phyloP scores from a whole-genome alignment of 2,888 invertebrate species.

The Timema cristinae region DNA sequence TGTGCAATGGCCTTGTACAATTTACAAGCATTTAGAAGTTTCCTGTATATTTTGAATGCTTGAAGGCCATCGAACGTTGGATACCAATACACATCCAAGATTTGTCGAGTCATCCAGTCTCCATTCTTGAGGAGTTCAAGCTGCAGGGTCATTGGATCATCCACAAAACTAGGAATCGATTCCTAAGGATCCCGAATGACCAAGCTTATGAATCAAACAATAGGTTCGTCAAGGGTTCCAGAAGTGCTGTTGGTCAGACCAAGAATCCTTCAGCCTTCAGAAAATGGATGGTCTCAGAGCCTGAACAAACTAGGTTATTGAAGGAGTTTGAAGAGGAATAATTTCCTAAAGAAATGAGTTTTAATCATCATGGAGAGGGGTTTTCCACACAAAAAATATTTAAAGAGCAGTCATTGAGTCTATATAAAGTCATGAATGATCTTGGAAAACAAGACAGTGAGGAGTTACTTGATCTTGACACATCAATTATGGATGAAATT shows the following conservation, averaged over 20 bases:
- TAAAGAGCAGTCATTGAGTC: neutral
- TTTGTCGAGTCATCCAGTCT: conserved; percentile 3
- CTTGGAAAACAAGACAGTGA: neutral
- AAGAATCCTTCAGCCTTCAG: neutral
- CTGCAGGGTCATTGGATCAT: neutral
- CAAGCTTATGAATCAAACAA: neutral
- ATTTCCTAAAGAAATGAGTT: neutral
- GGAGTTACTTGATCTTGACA: neutral
- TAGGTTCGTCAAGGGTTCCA: neutral
- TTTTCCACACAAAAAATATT: neutral
- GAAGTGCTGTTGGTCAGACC: conserved; percentile 14
- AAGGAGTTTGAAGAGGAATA: conserved; percentile 22
- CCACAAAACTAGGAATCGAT: neutral
- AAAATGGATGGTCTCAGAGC: conserved; percentile 10
- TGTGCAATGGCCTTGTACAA: no score
- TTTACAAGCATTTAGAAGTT: no score
- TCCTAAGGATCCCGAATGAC: neutral
- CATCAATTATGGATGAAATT: neutral
- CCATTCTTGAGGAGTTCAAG: neutral
- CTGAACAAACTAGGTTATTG: neutral
- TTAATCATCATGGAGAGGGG: neutral
- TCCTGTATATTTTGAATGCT: no score
- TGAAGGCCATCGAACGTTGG: no score
- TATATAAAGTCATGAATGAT: neutral
- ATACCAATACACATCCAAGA: neutral